Evolutionary conservation across 2,888 invertebrate genomes (phyloP).

Genomic region (Thymelicus lineola): DNA sequence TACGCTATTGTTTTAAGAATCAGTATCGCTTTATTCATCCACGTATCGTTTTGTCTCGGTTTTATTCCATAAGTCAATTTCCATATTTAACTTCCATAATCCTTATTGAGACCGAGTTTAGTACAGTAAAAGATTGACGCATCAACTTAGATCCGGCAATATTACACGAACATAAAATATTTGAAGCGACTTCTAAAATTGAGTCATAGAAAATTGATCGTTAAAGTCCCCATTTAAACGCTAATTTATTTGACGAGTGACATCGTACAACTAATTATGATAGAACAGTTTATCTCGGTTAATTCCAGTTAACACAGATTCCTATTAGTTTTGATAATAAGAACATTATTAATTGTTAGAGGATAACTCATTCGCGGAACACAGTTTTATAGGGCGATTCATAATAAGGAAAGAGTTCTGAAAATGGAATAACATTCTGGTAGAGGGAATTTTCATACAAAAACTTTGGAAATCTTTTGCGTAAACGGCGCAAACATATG

Average conservation of each 20-base stretch:
- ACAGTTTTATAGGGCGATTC: no score
- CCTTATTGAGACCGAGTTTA: constrained; percentile 11
- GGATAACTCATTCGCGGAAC: background rate
- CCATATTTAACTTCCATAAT: constrained; percentile 28
- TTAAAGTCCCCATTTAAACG: constrained; percentile 3
- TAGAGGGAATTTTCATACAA: background rate
- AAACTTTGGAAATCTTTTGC: background rate
- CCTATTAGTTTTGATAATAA: constrained; percentile 22
- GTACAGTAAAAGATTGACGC: background rate
- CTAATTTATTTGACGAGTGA: constrained; percentile 23
- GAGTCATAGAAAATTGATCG: background rate
- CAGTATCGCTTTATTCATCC: background rate
- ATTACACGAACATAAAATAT: background rate
- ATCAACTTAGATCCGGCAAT: background rate
- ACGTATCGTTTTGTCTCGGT: constrained; percentile 5
- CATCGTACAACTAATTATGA: constrained; percentile 28
- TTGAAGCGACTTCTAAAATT: background rate
- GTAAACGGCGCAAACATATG: no score
- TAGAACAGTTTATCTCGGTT: constrained; percentile 28
- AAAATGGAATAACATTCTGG: background rate
- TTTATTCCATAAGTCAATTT: constrained; percentile 27
- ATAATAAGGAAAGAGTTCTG: background rate
- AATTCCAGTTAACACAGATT: constrained; percentile 40
- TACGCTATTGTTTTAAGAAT: constrained; percentile 11
- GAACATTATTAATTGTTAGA: background rate